Evolutionary conservation across 2,113 vertebrate genomes (phyloP), one percentile per base, ranked within the genome.

Genomic region (Macquaria australasica): DNA sequence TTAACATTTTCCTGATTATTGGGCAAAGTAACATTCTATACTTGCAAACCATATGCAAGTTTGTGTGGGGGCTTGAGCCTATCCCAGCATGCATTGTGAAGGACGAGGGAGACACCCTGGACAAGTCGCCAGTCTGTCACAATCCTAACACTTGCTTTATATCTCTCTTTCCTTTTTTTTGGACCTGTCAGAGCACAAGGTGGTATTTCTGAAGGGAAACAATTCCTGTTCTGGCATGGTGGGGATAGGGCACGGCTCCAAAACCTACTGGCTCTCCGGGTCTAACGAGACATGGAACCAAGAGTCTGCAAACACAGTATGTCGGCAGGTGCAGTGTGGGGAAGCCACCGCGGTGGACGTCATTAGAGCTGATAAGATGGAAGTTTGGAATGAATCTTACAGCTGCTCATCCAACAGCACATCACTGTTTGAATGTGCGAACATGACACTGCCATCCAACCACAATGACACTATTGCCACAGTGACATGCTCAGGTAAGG

Each of bases 401-500:
- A 80, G 0, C 1, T 94, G 92, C 68, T 66, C 39, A 2, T 3
- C 60, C 9, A n/a, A 6, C 1, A 0, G 18, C 0, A 66, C 3
- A 0, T 91, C 87, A 3, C 51, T 93, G 56, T 87, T 91, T 37
- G 25, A 90, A 1, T 94, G 94, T 55, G 0, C 23, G 0, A 23
- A 15, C 0, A 3, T 0, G 0, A 0, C 1, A 3, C 1, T 0
- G 1, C 0, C 74, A 28, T 3, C 25, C 1, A 23, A 79, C 37
- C 2, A 21, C 58, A 53, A 10, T 0, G 0, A 20, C 4, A 73
- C 48, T 3, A 41, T 83, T 8, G 93, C 91, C 21, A 12, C 0
- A 3, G 89, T 95, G 31, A 48, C 0, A 0, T 95, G 94, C 81
- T 41, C 84, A 92, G 94, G 94, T 95, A 94, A 85, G 45, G 25